A percentile compares a stretch with the other conserved stretches of the same genome.
Evolutionary conservation across 1,140 invertebrate species (phyloP).

Genomic region (Brachionus plicatilis): DNA sequence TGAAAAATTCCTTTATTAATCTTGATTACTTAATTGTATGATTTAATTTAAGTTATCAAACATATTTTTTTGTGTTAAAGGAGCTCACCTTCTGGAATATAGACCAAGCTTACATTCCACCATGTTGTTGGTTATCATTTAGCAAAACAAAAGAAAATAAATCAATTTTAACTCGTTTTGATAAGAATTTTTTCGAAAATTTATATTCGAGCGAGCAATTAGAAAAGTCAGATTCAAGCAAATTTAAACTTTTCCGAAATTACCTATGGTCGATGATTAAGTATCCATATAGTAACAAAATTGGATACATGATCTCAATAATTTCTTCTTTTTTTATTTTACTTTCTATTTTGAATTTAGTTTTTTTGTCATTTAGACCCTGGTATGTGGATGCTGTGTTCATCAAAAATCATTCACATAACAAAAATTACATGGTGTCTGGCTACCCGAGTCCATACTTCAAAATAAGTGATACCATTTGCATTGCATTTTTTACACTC

Average conservation of each 20-base stretch:
- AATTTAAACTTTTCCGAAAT: not conserved
- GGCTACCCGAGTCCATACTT: not conserved
- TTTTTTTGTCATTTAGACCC: not conserved
- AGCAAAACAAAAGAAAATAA: slow-evolving; percentile 51
- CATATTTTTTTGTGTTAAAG: slow-evolving; percentile 7
- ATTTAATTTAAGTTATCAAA: not conserved
- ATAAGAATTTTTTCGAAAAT: slow-evolving; percentile 42
- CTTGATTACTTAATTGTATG: not conserved
- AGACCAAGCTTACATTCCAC: slow-evolving; percentile 49
- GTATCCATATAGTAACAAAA: not conserved
- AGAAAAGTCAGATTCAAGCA: not conserved
- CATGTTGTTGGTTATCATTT: slow-evolving; percentile 52
- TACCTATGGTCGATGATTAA: not conserved
- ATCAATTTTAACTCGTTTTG: slow-evolving; percentile 49
- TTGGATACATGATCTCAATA: not conserved
- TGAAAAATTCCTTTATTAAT: not conserved
- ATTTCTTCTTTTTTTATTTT: not conserved
- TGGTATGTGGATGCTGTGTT: not conserved
- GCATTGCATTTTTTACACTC: slow-evolving; percentile 79
- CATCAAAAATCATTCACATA: not conserved
- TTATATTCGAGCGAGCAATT: not conserved
- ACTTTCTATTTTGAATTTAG: not conserved
- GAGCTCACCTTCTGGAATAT: slow-evolving; percentile 53
- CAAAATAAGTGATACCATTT: slow-evolving; percentile 50
- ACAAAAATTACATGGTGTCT: not conserved